These are phyloP conservation scores for Lepidocolaptes lacrymiger DNA, from an alignment of 2,797 vertebrate species.

Conservation along the genomic window DNA sequence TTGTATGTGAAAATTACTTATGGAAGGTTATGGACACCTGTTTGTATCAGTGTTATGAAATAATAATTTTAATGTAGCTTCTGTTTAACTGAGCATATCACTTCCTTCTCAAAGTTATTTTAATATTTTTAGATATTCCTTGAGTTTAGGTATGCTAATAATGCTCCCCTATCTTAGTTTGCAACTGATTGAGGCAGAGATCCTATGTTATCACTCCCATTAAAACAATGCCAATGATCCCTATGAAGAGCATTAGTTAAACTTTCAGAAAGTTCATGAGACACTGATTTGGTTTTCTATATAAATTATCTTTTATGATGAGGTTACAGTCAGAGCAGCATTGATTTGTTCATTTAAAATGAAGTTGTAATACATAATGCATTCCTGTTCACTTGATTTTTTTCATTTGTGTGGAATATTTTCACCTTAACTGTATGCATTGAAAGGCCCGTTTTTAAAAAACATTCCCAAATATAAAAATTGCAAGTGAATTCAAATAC, in stretches of 20 bases:
- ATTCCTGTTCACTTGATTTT: background rate
- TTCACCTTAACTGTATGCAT: background rate
- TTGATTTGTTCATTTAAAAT: background rate
- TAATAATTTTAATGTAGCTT: background rate
- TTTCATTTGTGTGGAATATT: background rate
- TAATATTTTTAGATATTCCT: background rate
- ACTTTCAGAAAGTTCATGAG: background rate
- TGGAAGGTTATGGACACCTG: background rate
- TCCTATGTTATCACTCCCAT: background rate
- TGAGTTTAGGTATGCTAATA: background rate
- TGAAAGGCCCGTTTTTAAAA: background rate
- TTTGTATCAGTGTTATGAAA: background rate
- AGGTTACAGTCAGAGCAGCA: background rate
- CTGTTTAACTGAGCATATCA: background rate
- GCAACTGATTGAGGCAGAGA: background rate
- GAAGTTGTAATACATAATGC: background rate
- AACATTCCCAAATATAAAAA: background rate
- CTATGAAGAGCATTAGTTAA: background rate
- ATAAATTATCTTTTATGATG: background rate
- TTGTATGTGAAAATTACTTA: slow-evolving; percentile 24
- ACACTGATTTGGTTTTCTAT: background rate
- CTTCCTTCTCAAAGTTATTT: background rate
- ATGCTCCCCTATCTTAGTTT: background rate
- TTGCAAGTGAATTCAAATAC: background rate
- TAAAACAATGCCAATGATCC: background rate